A percentile compares a stretch with the other conserved stretches of the same genome.
These are phyloP conservation scores for Aspidapion aeneum DNA, from an alignment of 2,888 invertebrate genomes.

Conservation along the genomic window DNA sequence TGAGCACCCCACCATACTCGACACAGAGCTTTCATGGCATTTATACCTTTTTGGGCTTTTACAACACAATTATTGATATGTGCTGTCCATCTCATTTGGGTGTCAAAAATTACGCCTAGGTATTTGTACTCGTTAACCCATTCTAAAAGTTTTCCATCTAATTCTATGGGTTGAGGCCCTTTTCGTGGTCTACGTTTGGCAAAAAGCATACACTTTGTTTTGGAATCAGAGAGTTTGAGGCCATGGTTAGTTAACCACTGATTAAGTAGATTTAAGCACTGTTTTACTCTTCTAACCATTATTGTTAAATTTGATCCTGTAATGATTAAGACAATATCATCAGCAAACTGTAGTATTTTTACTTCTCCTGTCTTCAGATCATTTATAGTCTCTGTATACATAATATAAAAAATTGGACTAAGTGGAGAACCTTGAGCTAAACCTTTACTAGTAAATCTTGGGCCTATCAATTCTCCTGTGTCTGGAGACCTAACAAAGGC, in stretches of 20 bases:
- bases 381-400: not conserved
- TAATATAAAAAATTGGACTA: not conserved
- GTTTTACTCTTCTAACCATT: not conserved
- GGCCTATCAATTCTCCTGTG: not conserved
- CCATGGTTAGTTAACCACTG: not conserved
- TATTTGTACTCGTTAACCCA: conserved; percentile 8
- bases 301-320: not conserved
- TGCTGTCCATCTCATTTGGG: not conserved
- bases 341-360: not conserved
- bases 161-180: not conserved
- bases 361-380: not conserved
- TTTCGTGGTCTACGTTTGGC: not conserved
- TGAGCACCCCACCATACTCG: conserved; percentile 10
- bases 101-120: conserved; percentile 2
- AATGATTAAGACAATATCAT: not conserved
- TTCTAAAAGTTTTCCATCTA: not conserved
- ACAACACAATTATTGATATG: not conserved
- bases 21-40: conserved; percentile 3
- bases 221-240: not conserved
- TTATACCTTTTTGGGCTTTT: conserved; percentile 11
- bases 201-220: not conserved
- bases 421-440: not conserved
- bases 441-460: not conserved
- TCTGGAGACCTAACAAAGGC: not conserved
- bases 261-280: not conserved